Conservation (phyloP, 92 coral and sea anemone genomes). For the Bergia puertoricense region DNA sequence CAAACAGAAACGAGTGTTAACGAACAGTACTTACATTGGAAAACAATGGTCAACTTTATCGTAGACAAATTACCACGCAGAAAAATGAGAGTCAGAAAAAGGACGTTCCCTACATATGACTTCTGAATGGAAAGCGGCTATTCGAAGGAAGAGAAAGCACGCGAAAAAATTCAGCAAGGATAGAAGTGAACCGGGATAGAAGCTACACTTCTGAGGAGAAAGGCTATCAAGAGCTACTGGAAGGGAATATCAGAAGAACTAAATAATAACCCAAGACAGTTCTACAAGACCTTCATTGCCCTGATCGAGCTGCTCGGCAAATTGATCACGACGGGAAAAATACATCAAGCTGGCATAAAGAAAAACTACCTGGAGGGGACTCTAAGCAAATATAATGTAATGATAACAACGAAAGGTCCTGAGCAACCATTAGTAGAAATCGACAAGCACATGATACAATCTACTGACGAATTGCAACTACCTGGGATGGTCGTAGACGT, state of each 20-base stretch:
- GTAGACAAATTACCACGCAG: too few relatives aligned
- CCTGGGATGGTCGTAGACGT: neutral
- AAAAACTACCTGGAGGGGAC: neutral
- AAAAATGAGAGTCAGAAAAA: conserved; percentile 12
- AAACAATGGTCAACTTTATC: too few relatives aligned
- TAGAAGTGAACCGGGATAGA: neutral
- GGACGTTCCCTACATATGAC: conserved; percentile 29
- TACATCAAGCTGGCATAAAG: conserved; percentile 48
- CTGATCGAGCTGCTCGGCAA: neutral
- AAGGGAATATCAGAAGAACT: conserved; percentile 4
- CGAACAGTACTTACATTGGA: too few relatives aligned
- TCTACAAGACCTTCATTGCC: neutral
- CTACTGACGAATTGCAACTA: neutral
- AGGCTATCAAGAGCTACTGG: too few relatives aligned
- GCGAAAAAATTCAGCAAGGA: conserved; percentile 14
- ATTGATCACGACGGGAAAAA: conserved; percentile 39
- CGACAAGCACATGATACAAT: neutral
- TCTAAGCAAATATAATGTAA: neutral
- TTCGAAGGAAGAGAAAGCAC: conserved; percentile 25
- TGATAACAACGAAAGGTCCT: neutral
- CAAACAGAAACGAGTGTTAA: neutral
- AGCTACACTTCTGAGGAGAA: too few relatives aligned
- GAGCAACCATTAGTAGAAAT: neutral
- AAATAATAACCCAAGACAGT: neutral
- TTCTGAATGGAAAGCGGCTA: conserved; percentile 37